phyloP scores from a whole-genome alignment of 35 echinoderm and acorn worm species.

The Chiridota heheva region DNA sequence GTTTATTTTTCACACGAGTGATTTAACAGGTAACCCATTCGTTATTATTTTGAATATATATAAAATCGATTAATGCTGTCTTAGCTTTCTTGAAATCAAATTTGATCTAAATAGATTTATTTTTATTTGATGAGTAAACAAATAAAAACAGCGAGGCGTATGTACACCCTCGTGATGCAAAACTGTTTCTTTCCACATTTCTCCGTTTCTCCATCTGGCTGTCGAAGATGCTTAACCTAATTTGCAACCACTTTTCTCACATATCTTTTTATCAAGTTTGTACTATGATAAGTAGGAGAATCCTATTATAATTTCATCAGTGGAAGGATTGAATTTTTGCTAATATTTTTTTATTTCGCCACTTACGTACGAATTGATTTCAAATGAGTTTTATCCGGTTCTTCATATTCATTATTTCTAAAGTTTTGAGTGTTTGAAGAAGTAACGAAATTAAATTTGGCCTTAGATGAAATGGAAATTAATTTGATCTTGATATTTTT shows the following conservation, averaged over 20 bases:
- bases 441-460: conserved; percentile 54
- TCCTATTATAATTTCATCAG: conserved; percentile 48
- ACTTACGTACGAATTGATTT: conserved; percentile 45
- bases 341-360: conserved; percentile 62
- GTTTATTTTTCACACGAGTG: too few species aligned
- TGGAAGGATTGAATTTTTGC: conserved; percentile 23
- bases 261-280: not conserved
- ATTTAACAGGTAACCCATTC: too few species aligned
- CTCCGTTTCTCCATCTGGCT: conserved; percentile 28
- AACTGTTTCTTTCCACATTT: too few species aligned
- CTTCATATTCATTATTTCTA: not conserved
- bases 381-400: conserved; percentile 44
- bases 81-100: too few species aligned
- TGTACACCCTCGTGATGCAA: too few species aligned
- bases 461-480: conserved; percentile 56
- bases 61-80: too few species aligned
- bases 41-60: too few species aligned
- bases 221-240: conserved; percentile 48
- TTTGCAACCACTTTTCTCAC: conserved; percentile 24
- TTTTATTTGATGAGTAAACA: too few species aligned
- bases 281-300: conserved; percentile 8
- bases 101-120: too few species aligned
- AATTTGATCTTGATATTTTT: conserved; percentile 62
- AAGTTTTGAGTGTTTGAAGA: conserved; percentile 39
- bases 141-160: too few species aligned